Conservation (phyloP, 1,140 invertebrate species). For the Homalodisca vitripennis region DNA sequence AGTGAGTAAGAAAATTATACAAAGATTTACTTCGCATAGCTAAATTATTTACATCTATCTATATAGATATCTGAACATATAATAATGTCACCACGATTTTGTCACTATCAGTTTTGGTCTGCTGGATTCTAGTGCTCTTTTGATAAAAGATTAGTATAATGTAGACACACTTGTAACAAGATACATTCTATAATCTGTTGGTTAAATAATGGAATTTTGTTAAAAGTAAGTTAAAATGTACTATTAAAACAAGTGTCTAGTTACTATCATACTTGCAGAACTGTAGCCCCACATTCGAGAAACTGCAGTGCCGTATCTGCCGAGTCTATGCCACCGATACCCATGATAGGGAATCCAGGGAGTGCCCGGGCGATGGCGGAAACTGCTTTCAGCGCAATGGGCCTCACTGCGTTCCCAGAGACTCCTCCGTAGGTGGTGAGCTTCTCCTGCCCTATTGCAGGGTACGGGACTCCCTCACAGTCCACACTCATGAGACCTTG, state of each 20-base stretch:
- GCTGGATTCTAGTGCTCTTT: too few relatives aligned
- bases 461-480: conserved; percentile 83
- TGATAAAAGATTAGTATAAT: too few relatives aligned
- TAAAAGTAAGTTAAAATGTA: too few relatives aligned
- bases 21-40: neutral
- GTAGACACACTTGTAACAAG: too few relatives aligned
- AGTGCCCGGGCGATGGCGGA: conserved; percentile 80
- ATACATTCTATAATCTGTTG: too few relatives aligned
- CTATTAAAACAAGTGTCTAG: too few relatives aligned
- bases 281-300: conserved; percentile 84
- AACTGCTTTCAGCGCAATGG: conserved; percentile 87
- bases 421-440: conserved; percentile 95
- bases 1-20: too few relatives aligned
- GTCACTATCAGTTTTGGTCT: too few relatives aligned
- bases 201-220: too few relatives aligned
- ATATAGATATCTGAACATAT: too few relatives aligned
- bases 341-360: conserved; percentile 89
- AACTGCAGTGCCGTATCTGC: conserved; percentile 93
- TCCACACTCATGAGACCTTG: conserved; percentile 88
- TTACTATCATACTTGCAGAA: conserved; percentile 91
- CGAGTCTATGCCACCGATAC: conserved; percentile 95
- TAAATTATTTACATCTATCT: neutral
- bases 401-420: conserved; percentile 93
- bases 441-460: conserved; percentile 77
- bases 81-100: too few relatives aligned